Base-by-base conservation (phyloP, 2,113 vertebrate species). In the Epinephelus fuscoguttatus region DNA sequence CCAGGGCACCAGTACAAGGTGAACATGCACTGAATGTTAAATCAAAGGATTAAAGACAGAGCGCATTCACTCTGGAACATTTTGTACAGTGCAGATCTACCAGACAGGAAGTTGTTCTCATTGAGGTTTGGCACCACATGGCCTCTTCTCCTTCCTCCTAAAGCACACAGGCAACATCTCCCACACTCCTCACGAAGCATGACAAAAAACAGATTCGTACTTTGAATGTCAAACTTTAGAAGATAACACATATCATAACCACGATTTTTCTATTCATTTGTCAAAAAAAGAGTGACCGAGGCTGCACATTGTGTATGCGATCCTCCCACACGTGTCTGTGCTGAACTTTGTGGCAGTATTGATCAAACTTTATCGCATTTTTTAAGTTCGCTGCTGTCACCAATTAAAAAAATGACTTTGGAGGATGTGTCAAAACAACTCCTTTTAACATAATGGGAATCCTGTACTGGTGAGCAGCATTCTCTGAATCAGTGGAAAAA, bases 401-500 rank as follows among this genome's bases (percentile, higher is more conserved):
- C 90, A 92, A 91, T 91, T 30, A 69, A 70, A 84, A 86, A 78
- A 78, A 59, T 62, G 61, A 33, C 78, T 84, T 50, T 76, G 68
- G 64, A 81, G 62, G 72, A 89, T 55, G 72, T 90, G 84, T 91
- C 86, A 88, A 87, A 91, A 88, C 33, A 63, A 78, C 59, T 79
- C 30, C 79, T 89, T 84, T 82, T 67, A 80, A 72, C 70, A 75
- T 81, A 90, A 85, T 86, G 69, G 53, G 89, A 84, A 89, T 76
- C 56, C 70, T 72, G 30, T 19, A 55, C 47, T 18, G 4, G 33
- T 59, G 69, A 76, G 66, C 61, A 14, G 30, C 40, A 50, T 14
- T 33, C 13, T 82, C 25, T 37, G 42, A 78, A 75, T 78, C 78
- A 84, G 70, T 63, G 40, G 61, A 12, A 66, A 74, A 88, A 50